Evolutionary conservation across 2,888 invertebrate genomes (phyloP), one percentile per base, ranked within the genome.

Genomic region (Lordiphosa andalusiaca): DNA sequence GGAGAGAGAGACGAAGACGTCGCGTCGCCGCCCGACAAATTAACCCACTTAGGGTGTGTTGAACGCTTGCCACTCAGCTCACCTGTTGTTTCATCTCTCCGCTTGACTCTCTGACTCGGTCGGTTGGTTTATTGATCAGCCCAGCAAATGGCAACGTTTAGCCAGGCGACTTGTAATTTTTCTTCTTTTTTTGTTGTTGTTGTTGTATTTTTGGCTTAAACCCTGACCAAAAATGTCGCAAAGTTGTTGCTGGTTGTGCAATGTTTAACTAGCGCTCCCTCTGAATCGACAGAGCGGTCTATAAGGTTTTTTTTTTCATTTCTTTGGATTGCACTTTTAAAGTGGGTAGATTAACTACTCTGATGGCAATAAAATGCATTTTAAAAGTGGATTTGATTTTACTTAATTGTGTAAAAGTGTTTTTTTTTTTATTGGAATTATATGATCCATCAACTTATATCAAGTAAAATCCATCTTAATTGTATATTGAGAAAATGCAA

Each of bases 21-120:
- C 30, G 6, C 30, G 30, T 2, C 30, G 48, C 13, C 42, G 36
- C 12, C 36, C 48, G 44, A 53, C 51, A 56, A 74, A 69, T 54
- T 82, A 81, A 81, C 86, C 80, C 83, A 85, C 82, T 85, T 85
- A 67, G 55, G 63, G 80, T 84, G 48, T 81, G 74, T 85, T 85
- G 85, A 77, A 84, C 84, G 84, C 80, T 3, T 9, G 30, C 9
- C 30, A 30, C 30, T 30, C 30, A 30, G 30, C 47, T 65, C 70
- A 69, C 57, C 59, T 62, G 65, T 54, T 49, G 30, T 33, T 40
- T 16, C 44, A 35, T 38, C 44, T 10, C 13, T 12, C 25, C 13
- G 51, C 13, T n/a, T 10, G 41, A 30, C 44, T 19, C 21, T 51
- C 58, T 40, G 23, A 19, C 19, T 30, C 46, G 33, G 46, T 30